phyloP scores from a whole-genome alignment of 2,797 vertebrate species.

The Cetoscarus ocellatus region DNA sequence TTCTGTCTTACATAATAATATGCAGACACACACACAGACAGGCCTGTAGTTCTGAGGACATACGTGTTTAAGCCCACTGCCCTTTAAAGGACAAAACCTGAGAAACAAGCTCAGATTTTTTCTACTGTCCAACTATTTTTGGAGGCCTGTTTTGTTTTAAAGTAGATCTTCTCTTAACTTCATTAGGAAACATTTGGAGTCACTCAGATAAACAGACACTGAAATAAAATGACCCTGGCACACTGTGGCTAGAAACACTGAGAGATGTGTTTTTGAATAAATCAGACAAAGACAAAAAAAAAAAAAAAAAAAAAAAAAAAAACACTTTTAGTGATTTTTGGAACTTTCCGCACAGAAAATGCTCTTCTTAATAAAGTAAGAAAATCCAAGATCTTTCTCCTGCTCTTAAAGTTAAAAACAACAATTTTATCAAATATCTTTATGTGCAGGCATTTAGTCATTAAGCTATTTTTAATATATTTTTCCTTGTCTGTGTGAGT shows the following conservation, averaged over 20 bases:
- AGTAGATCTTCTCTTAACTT: background rate
- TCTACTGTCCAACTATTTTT: background rate
- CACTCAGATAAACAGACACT: constrained; percentile 5
- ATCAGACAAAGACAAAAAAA: constrained; percentile 2
- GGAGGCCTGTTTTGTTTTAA: background rate
- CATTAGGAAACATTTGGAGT: background rate
- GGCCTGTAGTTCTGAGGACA: constrained; percentile 19
- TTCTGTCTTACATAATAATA: constrained; percentile 49
- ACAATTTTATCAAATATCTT: background rate
- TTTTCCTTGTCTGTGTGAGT: too few species aligned
- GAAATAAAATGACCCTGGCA: background rate
- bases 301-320: too few species aligned
- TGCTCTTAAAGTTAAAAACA: background rate
- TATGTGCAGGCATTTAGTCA: too few species aligned
- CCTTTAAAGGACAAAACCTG: constrained; percentile 56
- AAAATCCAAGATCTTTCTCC: background rate
- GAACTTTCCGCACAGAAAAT: background rate
- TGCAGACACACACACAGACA: constrained; percentile 24
- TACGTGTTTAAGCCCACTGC: constrained; percentile 31
- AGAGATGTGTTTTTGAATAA: constrained; percentile 13
- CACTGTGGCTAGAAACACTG: background rate
- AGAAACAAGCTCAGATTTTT: constrained; percentile 1
- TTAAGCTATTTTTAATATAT: too few species aligned
- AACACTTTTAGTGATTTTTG: constrained; percentile 3
- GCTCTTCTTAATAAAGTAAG: background rate